phyloP scores from a whole-genome alignment of 1,140 invertebrate species.

The Orussus abietinus region DNA sequence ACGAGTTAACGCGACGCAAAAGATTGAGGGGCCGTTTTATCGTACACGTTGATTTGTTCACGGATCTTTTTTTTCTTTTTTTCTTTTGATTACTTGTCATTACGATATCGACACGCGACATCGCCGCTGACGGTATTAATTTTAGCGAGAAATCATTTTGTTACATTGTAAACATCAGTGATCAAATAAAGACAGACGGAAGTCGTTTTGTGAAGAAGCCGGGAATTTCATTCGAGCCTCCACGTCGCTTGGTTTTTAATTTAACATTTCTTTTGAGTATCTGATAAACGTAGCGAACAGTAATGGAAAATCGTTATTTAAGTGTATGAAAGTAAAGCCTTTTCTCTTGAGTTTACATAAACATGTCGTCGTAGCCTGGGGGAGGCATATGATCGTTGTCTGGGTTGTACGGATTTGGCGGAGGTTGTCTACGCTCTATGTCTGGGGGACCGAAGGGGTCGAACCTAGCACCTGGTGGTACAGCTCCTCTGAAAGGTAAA shows the following conservation, averaged over 20 bases:
- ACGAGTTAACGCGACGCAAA: no score
- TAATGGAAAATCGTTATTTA: no score
- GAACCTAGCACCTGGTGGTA: constrained; percentile 75
- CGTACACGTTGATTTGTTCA: no score
- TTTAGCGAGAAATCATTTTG: constrained; percentile 24
- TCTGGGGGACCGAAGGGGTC: constrained; percentile 75
- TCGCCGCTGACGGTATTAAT: constrained; percentile 24
- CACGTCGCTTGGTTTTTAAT: no score
- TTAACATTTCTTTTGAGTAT: no score
- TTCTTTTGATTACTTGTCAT: no score
- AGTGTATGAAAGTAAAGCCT: no score
- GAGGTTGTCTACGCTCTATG: constrained; percentile 37
- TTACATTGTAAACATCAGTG: constrained; percentile 36
- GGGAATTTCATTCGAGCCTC: no score
- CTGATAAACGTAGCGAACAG: no score
- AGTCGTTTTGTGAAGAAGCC: constrained; percentile 36
- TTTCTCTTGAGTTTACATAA: constrained; percentile 68
- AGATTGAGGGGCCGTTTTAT: no score
- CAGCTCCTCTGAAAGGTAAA: constrained; percentile 56
- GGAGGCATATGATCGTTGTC: constrained; percentile 73
- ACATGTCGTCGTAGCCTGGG: constrained; percentile 73
- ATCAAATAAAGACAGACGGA: constrained; percentile 36
- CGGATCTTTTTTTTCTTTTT: no score
- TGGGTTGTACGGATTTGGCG: constrained; percentile 47
- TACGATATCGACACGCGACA: no score